Percentiles rank a stretch among this genome's conserved stretches.
These are phyloP conservation scores for Acropternis orthonyx DNA, from an alignment of 2,797 vertebrate species.

Conservation along the genomic window DNA sequence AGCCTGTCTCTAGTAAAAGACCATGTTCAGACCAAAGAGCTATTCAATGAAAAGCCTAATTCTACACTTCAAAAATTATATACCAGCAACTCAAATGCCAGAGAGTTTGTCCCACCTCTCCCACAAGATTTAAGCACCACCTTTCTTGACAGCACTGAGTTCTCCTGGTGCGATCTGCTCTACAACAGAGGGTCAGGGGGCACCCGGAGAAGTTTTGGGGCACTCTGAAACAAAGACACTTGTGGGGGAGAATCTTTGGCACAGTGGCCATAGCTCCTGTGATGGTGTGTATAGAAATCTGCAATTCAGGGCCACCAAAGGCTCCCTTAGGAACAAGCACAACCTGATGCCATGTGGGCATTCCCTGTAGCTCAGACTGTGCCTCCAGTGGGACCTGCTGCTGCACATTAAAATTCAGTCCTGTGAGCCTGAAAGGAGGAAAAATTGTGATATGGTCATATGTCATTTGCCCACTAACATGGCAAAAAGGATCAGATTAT, in stretches of 20 bases:
- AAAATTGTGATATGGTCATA: background rate
- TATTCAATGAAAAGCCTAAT: background rate
- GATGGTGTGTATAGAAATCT: background rate
- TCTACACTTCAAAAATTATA: background rate
- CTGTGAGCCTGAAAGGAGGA: background rate
- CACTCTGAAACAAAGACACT: background rate
- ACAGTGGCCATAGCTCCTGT: background rate
- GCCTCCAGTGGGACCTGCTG: background rate
- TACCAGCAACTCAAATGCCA: background rate
- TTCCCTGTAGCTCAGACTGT: background rate
- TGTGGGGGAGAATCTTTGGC: background rate
- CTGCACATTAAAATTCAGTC: background rate
- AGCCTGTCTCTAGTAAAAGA: background rate
- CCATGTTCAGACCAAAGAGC: background rate
- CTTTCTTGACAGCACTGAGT: background rate
- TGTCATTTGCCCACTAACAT: background rate
- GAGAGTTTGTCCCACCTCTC: background rate
- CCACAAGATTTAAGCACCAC: background rate
- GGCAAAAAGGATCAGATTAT: constrained; percentile 1
- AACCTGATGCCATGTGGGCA: background rate
- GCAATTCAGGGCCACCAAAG: background rate
- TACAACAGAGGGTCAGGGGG: background rate
- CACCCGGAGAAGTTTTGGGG: background rate
- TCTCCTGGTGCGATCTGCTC: background rate
- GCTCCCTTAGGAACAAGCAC: background rate